Percentiles rank a stretch among this genome's conserved stretches.
phyloP scores from a whole-genome alignment of 2,797 vertebrate species.

The Acrocephalus scirpaceus region DNA sequence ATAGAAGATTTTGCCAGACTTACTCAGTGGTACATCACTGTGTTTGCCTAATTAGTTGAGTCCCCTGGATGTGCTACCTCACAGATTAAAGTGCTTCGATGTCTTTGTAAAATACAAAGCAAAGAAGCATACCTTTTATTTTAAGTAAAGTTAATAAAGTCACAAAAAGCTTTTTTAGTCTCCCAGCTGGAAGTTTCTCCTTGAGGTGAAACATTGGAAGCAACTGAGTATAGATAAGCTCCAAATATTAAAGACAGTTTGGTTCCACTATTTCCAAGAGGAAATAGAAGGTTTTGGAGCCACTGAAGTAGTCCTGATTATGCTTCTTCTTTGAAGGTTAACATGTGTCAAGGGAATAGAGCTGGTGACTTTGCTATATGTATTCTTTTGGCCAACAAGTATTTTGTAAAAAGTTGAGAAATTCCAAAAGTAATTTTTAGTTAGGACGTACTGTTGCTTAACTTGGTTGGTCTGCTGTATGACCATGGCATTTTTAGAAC shows the following conservation, averaged over 20 bases:
- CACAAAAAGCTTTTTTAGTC: not conserved
- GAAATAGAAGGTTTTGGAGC: not conserved
- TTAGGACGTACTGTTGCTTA: not conserved
- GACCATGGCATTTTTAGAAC: not conserved
- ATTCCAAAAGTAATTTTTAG: not conserved
- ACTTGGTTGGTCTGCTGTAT: not conserved
- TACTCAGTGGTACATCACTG: not conserved
- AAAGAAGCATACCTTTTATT: not conserved
- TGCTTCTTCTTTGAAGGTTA: not conserved
- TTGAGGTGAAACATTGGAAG: not conserved
- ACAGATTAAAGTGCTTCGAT: not conserved
- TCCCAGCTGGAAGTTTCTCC: not conserved
- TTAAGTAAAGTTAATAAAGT: slow-evolving; percentile 4
- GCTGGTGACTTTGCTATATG: not conserved
- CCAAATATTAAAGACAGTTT: not conserved
- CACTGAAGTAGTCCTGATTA: not conserved
- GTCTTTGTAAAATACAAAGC: slow-evolving; percentile 10
- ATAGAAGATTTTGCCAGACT: not conserved
- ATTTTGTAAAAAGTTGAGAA: not conserved
- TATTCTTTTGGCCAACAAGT: not conserved
- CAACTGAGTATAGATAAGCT: not conserved
- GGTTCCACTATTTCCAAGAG: not conserved
- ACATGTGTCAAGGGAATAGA: not conserved
- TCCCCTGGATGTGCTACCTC: not conserved
- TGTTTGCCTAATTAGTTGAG: slow-evolving; percentile 3